Evolutionary conservation across 2,888 invertebrate species (phyloP).

Genomic region (Ernsta delagoae): DNA sequence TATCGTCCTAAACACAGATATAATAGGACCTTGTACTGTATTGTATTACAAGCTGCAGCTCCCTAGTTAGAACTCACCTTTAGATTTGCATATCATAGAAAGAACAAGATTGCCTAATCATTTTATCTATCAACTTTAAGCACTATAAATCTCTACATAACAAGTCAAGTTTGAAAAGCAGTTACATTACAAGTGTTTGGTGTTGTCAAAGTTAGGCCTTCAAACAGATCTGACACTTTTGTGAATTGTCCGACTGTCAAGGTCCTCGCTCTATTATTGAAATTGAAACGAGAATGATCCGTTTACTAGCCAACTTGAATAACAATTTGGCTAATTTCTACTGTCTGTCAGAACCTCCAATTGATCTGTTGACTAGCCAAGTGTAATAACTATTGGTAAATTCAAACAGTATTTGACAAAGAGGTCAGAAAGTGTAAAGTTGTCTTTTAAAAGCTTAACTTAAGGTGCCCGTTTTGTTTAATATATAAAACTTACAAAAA

Average conservation of each 20-base stretch:
- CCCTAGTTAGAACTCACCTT: neutral
- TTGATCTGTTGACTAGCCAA: neutral
- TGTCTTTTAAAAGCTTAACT: too few species aligned
- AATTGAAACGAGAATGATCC: too few species aligned
- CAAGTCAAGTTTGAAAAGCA: neutral
- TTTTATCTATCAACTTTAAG: neutral
- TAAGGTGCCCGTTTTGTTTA: too few species aligned
- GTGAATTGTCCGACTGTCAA: neutral
- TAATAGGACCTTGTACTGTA: too few species aligned
- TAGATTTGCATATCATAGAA: neutral
- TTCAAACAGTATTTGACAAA: neutral
- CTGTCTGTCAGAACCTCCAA: too few species aligned
- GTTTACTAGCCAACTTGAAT: too few species aligned
- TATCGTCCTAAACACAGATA: too few species aligned
- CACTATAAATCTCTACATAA: neutral
- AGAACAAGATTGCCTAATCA: neutral
- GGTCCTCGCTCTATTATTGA: conserved; percentile 1
- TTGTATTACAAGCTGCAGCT: too few species aligned
- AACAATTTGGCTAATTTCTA: too few species aligned
- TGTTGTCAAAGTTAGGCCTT: neutral
- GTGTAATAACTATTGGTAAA: too few species aligned
- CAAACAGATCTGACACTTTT: neutral
- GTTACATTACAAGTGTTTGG: neutral
- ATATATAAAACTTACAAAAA: too few species aligned
- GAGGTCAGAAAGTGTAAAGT: too few species aligned